phyloP scores from a whole-genome alignment of 2,113 vertebrate genomes.

The Brevimyrus niger region DNA sequence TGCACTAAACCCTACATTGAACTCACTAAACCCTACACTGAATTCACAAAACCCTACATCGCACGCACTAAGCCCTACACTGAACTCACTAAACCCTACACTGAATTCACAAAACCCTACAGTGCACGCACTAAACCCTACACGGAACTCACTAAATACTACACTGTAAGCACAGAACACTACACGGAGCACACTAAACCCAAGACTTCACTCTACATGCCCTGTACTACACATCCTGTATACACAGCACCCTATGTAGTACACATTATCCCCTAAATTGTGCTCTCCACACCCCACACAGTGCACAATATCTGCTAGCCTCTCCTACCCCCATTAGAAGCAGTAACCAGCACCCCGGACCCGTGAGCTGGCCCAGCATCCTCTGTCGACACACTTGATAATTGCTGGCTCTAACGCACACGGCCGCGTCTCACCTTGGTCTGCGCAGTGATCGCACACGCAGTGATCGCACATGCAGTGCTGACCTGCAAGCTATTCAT shows the following conservation, averaged over 20 bases:
- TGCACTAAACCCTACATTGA: too few species aligned
- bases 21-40: too few species aligned
- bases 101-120: too few species aligned
- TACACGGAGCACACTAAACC: not conserved
- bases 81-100: too few species aligned
- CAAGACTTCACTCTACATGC: not conserved
- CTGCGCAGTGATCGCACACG: not conserved
- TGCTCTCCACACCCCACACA: not conserved
- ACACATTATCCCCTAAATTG: not conserved
- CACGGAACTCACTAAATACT: too few species aligned
- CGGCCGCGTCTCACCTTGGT: slow-evolving; percentile 17
- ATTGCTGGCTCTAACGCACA: not conserved
- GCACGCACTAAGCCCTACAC: too few species aligned
- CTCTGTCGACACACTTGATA: not conserved
- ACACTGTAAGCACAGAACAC: too few species aligned
- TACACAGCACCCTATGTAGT: not conserved
- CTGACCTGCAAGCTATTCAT: slow-evolving; percentile 15
- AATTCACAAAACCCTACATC: too few species aligned
- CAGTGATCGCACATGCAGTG: not conserved
- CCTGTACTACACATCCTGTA: not conserved
- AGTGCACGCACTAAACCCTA: too few species aligned
- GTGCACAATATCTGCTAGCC: not conserved
- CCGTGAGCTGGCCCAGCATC: not conserved
- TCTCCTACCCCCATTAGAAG: not conserved
- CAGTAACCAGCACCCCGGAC: not conserved